A percentile compares a stretch with the other conserved stretches of the same genome.
phyloP scores from a whole-genome alignment of 2,888 invertebrate genomes.

The Octonoba sinensis region DNA sequence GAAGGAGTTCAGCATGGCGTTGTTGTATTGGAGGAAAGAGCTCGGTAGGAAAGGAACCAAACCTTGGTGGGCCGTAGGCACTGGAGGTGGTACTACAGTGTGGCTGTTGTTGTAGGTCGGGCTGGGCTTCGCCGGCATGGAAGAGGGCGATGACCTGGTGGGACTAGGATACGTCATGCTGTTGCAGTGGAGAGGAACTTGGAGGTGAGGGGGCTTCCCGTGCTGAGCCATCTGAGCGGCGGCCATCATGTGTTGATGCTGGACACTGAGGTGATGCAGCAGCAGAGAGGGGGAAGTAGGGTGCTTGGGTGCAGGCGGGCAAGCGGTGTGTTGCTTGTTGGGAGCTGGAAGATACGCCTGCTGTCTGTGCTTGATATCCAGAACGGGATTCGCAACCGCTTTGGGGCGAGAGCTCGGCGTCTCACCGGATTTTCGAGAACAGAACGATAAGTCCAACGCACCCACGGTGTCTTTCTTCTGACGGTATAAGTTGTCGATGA shows the following conservation, averaged over 20 bases:
- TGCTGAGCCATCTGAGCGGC: neutral
- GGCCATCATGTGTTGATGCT: constrained; percentile 1
- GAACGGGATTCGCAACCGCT: constrained; percentile 61
- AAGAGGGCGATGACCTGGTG: constrained; percentile 19
- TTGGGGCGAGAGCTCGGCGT: constrained; percentile 16
- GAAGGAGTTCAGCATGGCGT: too few relatives aligned
- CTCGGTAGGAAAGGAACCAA: neutral
- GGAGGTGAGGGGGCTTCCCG: constrained; percentile 26
- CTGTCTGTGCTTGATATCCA: constrained; percentile 55
- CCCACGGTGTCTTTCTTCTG: constrained; percentile 55
- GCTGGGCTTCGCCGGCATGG: constrained; percentile 6
- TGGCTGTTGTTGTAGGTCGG: constrained; percentile 19
- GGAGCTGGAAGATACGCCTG: constrained; percentile 54
- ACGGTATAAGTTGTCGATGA: constrained; percentile 37
- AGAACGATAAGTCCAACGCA: constrained; percentile 53
- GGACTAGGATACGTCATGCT: constrained; percentile 24
- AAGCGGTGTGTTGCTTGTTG: constrained; percentile 51
- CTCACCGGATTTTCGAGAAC: constrained; percentile 18
- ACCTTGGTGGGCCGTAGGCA: constrained; percentile 12
- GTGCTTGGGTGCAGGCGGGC: constrained; percentile 43
- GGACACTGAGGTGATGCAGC: constrained; percentile 29
- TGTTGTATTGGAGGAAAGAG: neutral
- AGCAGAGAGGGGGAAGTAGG: constrained; percentile 38
- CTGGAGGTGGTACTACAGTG: neutral
- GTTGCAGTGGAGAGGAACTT: constrained; percentile 25